Base-by-base conservation (phyloP, 64 coral and sea anemone genomes). In the Stylophora pistillata region DNA sequence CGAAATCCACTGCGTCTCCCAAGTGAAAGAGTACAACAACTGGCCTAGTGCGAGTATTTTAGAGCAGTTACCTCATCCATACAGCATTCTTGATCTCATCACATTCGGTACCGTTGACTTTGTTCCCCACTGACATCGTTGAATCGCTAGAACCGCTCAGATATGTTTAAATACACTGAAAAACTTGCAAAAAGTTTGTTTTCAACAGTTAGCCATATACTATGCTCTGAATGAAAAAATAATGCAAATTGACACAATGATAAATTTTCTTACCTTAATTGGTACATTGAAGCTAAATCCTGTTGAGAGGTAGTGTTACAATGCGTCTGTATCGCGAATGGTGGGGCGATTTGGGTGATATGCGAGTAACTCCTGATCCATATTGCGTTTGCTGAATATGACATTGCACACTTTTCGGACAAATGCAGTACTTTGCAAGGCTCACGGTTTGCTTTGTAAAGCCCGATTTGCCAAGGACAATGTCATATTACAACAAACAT, bases 331-430 rank as follows among this genome's bases (percentile, higher is more conserved):
- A 61, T 5, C 14, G 13, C 32, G 29, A 59, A 80, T 61, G 29
- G 76, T 33, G 11, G 52, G 65, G 18, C n/a, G 32, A 82, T 82
- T n/a, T 31, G 30, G 79, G 79, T 82, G 31, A 66, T 37, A 32
- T 82, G 79, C 79, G 63, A 87, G 85, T 58, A 91, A 91, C 89
- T 91, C 89, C 89, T 91, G 89, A 91, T 91, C 89, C 89, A 91
- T 91, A 91, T 91, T 91, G 53, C 53, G 79, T 76, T 91, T 85
- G 89, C 55, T 85, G 25, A 91, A 91, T 85, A 91, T 31, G 89
- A 59, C 89, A 91, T 85, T 72, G 58, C 30, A 63, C 59, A 88
- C 54, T 89, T 79, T 30, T 41, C 47, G 53, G 81, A n/a, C 64
- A 26, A 89, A 23, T 3, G 20, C 74, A 78, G 62, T 69, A 30